Percentiles rank a stretch among this genome's conserved stretches.
Evolutionary conservation across 2,888 invertebrate genomes (phyloP).

Genomic region (Sylvicola cinctus): DNA sequence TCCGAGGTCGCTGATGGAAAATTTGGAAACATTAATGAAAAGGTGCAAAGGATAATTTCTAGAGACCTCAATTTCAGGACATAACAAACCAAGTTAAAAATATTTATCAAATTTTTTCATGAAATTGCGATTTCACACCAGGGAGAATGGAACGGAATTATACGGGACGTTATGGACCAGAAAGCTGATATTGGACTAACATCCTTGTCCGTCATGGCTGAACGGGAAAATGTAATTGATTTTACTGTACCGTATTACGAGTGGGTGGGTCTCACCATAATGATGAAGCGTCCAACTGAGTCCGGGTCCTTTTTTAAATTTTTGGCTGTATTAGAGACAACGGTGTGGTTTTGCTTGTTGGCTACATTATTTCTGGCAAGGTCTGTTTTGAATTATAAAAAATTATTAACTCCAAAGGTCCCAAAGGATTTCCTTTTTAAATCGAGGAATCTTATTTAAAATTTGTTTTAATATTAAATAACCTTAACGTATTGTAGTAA

Average conservation of each 20-base stretch:
- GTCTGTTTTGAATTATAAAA: too few species aligned
- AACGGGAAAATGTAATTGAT: constrained; percentile 88
- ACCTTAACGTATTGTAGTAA: too few species aligned
- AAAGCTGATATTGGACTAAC: constrained; percentile 85
- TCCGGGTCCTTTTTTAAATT: constrained; percentile 92
- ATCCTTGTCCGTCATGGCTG: constrained; percentile 92
- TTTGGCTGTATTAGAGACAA: constrained; percentile 83
- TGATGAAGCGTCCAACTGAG: constrained; percentile 78
- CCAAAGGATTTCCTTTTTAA: too few species aligned
- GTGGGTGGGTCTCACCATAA: constrained; percentile 86
- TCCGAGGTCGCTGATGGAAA: constrained; percentile 57
- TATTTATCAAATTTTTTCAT: constrained; percentile 12
- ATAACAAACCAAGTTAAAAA: constrained; percentile 32
- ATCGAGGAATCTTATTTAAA: too few species aligned
- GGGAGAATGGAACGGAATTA: constrained; percentile 71
- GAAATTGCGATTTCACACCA: constrained; percentile 9
- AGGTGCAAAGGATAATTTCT: too few species aligned
- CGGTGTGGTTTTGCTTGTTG: constrained; percentile 91
- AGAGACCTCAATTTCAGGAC: too few species aligned
- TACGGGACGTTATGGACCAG: constrained; percentile 61
- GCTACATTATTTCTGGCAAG: constrained; percentile 89
- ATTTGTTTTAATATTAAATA: too few species aligned
- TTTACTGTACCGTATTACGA: constrained; percentile 98
- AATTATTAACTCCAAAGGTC: too few species aligned
- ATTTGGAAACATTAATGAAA: constrained; percentile 77